Base-by-base conservation (phyloP, 2,113 vertebrate species). In the Cebidichthys violaceus region DNA sequence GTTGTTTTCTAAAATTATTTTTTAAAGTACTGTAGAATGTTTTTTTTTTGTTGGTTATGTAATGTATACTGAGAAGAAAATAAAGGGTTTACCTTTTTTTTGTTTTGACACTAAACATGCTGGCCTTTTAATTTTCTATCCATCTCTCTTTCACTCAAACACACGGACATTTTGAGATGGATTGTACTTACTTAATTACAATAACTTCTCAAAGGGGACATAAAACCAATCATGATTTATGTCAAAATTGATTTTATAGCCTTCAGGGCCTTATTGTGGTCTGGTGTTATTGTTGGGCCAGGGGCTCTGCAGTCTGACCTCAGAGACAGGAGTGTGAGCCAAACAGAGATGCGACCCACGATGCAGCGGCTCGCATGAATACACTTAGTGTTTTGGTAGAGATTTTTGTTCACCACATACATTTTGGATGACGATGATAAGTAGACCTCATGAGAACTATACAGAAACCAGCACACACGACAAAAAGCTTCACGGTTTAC, bases 21-120 rank as follows among this genome's bases (percentile, higher is more conserved):
- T 89, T 80, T 29, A 57, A 90, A 90, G 86, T 94, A 90, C 88
- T 93, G 92, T 93, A 94, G 69, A 88, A 86, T 86, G 75, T 86
- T 90, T 29, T 59, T 24, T 33, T 17, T 84, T 75, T 90, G 50
- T 83, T 87, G 43, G 80, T 64, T 82, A 72, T 83, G 76, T 92
- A 83, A 82, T 85, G 61, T 92, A 85, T 88, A 75, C 89, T 74
- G 66, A 84, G 52, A 86, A 47, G 20, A 80, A 86, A 94, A 91
- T 93, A 92, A 93, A 94, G 22, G 62, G 22, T 83, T 90, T 84
- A 82, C 60, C 70, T 73, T 70, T 41, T 41, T 79, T 83, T 88
- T 86, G 50, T 84, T 85, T 88, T 82, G 59, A 79, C 60, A 74
- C 57, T 76, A 11, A 24, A 29, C 37, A 41, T 47, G 27, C 9